Evolutionary conservation across 2,797 vertebrate genomes (phyloP).

Genomic region (Arnoldichthys spilopterus): DNA sequence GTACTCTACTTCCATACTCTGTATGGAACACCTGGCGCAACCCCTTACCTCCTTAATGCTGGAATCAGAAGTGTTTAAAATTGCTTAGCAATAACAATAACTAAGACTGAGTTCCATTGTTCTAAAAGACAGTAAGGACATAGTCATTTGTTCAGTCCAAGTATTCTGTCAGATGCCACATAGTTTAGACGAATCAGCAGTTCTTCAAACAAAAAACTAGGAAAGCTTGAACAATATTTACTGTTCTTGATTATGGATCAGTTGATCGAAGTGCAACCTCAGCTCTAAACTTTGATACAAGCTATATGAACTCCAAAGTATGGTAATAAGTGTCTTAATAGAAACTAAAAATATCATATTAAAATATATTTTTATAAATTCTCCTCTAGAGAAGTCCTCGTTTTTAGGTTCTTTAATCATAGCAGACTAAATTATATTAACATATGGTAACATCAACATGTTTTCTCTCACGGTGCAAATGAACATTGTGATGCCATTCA

Average conservation of each 20-base stretch:
- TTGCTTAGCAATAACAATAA: not conserved
- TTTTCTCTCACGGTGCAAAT: slow-evolving; percentile 63
- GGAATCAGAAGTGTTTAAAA: not conserved
- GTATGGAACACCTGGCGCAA: too few relatives aligned
- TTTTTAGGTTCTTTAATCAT: slow-evolving; percentile 51
- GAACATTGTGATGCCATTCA: slow-evolving; percentile 70
- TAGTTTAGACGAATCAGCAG: not conserved
- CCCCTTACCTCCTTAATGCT: not conserved
- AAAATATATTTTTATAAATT: slow-evolving; percentile 29
- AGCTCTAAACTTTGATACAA: not conserved
- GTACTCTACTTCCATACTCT: too few relatives aligned
- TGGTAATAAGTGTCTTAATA: slow-evolving; percentile 53
- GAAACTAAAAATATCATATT: slow-evolving; percentile 28
- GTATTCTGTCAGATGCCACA: too few relatives aligned
- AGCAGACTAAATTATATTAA: slow-evolving; percentile 58
- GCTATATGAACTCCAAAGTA: slow-evolving; percentile 28
- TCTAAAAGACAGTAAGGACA: not conserved
- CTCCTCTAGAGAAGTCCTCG: slow-evolving; percentile 58
- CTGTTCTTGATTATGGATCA: slow-evolving; percentile 3
- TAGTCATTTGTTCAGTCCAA: not conserved
- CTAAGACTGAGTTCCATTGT: not conserved
- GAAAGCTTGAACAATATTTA: not conserved
- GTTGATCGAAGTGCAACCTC: not conserved
- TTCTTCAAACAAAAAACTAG: not conserved
- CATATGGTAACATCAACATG: slow-evolving; percentile 64